These are phyloP conservation scores for Agriopis marginaria DNA, from an alignment of 2,888 invertebrate species.

Conservation along the genomic window DNA sequence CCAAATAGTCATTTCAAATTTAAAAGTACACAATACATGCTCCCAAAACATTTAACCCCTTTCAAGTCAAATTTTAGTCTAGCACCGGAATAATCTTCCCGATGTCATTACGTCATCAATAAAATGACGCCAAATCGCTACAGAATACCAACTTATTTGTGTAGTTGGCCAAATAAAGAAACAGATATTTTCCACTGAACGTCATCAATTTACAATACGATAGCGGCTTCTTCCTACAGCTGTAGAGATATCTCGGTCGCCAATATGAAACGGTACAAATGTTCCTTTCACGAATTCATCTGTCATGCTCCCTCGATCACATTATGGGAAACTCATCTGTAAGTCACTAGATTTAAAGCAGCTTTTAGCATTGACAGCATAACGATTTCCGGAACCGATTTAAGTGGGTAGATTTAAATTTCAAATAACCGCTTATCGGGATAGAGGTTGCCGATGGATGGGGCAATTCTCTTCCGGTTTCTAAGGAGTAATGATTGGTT, in stretches of 20 bases:
- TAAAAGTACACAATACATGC: slow-evolving; percentile 13
- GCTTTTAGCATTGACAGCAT: neutral
- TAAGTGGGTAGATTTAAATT: slow-evolving; percentile 78
- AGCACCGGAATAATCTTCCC: slow-evolving; percentile 24
- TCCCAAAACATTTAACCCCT: slow-evolving; percentile 11
- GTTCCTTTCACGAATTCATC: slow-evolving; percentile 53
- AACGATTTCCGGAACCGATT: slow-evolving; percentile 51
- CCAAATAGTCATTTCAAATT: neutral
- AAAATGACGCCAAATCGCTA: slow-evolving; percentile 51
- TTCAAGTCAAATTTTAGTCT: slow-evolving; percentile 8
- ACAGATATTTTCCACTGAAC: neutral
- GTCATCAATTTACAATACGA: neutral
- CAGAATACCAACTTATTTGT: neutral
- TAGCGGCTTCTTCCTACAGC: neutral
- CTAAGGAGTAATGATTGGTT: slow-evolving; percentile 27
- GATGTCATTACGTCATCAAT: slow-evolving; percentile 43
- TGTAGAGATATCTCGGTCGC: slow-evolving; percentile 22
- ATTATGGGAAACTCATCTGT: slow-evolving; percentile 12
- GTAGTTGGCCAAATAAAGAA: neutral
- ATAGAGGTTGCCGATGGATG: slow-evolving; percentile 75
- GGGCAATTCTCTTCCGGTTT: slow-evolving; percentile 39
- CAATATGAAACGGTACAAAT: slow-evolving; percentile 53
- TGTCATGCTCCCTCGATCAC: slow-evolving; percentile 48
- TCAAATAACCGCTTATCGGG: slow-evolving; percentile 79
- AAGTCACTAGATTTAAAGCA: slow-evolving; percentile 1